Evolutionary conservation across 2,797 vertebrate genomes (phyloP), one percentile per base, ranked within the genome.

Genomic region (Cyprinella venusta): DNA sequence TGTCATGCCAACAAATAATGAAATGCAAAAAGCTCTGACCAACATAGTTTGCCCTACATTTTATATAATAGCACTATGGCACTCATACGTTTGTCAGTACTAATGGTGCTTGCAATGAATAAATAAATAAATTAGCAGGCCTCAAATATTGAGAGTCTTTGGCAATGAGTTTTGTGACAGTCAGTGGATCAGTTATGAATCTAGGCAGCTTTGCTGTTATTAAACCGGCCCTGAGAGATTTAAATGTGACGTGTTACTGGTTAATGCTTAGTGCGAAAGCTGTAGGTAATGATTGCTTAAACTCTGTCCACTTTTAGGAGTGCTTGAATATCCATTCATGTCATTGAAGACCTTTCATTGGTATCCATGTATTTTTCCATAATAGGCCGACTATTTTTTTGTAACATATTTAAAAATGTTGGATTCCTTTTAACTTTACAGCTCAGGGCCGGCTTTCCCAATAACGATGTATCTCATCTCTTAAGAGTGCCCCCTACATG

Each of bases 1-100:
- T 92, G 92, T 90, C 90, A 90, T 84, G 76, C 85, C 88, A 90
- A 88, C 90, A 89, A 90, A 56, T 15, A 84, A 89, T 79, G 80
- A 85, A 84, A 88, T 90, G 21, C 91, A 82, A 87, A 87, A 82
- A 86, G 59, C 86, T 86, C 65, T 79, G 85, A 86, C 86, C 26
- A 1, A 68, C 82, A 85, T 87, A 82, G 72, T 48, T 79, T 63
- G 40, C 40, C 24, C 38, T 77, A 42, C 24, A 10, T 76, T 77
- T 63, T 63, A 77, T 45, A 77, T 63, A 77, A 77, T 45, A 63
- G 75, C 75, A 76, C 9, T 45, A n/a, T 75, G 72, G 40, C 52
- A 75, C 33, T 38, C 19, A 75, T 38, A 56, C 18, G 21, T 1
- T 21, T 19, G 16, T 40, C 52, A 38, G 52, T 56, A 7, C 8